Evolutionary conservation across 2,797 vertebrate species (phyloP), one percentile per base, ranked within the genome.

Genomic region (Melopsittacus undulatus): DNA sequence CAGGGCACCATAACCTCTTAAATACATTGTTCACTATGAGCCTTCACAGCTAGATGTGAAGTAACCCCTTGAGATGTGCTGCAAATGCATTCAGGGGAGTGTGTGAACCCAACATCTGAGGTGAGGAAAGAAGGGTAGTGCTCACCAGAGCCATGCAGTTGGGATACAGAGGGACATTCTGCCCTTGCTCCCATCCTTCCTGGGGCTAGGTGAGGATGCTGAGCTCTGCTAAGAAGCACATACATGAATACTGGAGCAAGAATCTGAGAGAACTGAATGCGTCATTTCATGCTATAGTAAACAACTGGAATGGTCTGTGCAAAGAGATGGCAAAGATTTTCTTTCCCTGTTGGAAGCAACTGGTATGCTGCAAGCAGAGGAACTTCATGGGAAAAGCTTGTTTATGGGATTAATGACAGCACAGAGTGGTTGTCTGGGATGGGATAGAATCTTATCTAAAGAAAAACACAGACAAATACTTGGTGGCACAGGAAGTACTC

Each of bases 361-460:
- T 64, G 54, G 29, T 34, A 5, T 21, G 42, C 67, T 66, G 72
- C 52, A 90, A 83, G 34, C 27, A 67, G 17, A 43, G 80, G 51
- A 85, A 83, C 52, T 57, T 62, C 32, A 83, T 83, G 85, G 76
- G 80, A 72, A 94, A 92, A 90, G 3, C 62, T 81, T 66, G 43
- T 81, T 92, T 92, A 57, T 62, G 57, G 83, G 32, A 91, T 75
- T 81, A 62, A 66, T 69, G 87, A 81, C 79, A 94, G 54, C 42
- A 78, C 26, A 69, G 79, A 76, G 64, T 27, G 29, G 66, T 62
- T 88, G 80, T 83, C 69, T 90, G 79, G 40, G 70, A 68, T 72
- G 54, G 69, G 69, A 90, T 91, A 88, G 94, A 92, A 69, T 29
- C 66, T 96, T 95, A 95, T 94, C 90, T 95, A 29, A 94, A 91